These are phyloP conservation scores for Phania funesta DNA, from an alignment of 2,888 invertebrate species.

Conservation along the genomic window DNA sequence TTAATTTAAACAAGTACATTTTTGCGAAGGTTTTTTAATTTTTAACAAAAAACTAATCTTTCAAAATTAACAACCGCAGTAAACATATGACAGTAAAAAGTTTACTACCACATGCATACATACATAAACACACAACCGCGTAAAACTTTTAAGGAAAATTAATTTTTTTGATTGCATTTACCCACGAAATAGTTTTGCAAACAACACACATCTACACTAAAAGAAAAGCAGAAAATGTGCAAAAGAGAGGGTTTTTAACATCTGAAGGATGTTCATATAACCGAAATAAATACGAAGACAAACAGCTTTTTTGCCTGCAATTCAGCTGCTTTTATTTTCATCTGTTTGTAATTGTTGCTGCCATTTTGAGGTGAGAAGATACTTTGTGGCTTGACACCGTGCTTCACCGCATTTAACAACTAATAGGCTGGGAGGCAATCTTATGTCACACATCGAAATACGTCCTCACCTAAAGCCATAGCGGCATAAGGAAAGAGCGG, in stretches of 20 bases:
- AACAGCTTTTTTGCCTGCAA: background rate
- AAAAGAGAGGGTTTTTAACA: background rate
- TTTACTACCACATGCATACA: background rate
- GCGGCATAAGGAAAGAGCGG: background rate
- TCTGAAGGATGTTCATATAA: constrained; percentile 10
- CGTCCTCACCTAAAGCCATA: background rate
- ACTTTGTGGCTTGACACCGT: constrained; percentile 59
- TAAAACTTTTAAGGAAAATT: constrained; percentile 26
- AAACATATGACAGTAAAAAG: constrained; percentile 40
- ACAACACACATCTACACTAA: background rate
- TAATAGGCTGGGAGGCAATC: constrained; percentile 47
- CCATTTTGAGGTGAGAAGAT: constrained; percentile 37
- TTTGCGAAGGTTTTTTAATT: background rate
- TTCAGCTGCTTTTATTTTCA: background rate
- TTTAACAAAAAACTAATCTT: background rate
- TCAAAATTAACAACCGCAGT: constrained; percentile 18
- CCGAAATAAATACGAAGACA: background rate
- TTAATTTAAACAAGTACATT: background rate
- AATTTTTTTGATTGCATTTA: background rate
- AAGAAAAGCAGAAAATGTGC: background rate
- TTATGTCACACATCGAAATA: constrained; percentile 6
- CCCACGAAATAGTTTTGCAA: constrained; percentile 15
- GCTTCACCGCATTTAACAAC: constrained; percentile 59
- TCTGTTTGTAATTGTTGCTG: background rate
- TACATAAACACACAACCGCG: background rate